Percentiles rank a stretch among this genome's conserved stretches.
Conservation (phyloP, 2,888 invertebrate species). For the Trichopoda pennipes region DNA sequence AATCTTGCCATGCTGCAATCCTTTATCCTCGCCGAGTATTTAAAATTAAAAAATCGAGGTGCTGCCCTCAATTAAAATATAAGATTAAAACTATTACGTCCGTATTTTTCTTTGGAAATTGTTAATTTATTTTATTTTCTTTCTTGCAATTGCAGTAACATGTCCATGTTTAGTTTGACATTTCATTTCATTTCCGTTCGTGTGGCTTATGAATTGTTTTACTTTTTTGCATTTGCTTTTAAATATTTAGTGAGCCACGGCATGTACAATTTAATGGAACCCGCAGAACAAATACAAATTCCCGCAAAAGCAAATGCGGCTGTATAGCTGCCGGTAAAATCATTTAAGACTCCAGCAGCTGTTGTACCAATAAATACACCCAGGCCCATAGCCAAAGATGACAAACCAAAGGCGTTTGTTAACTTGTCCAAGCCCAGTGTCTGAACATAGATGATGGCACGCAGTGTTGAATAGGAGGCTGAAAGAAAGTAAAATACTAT, state of each 20-base stretch:
- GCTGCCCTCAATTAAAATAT: not conserved
- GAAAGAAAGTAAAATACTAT: not conserved
- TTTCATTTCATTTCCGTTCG: not conserved
- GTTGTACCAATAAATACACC: conserved; percentile 86
- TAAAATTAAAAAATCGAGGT: too few relatives aligned
- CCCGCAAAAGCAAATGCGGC: conserved; percentile 76
- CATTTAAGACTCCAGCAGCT: conserved; percentile 77
- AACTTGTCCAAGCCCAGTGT: conserved; percentile 88
- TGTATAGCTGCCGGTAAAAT: conserved; percentile 68
- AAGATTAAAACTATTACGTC: not conserved
- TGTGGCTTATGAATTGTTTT: conserved; percentile 43
- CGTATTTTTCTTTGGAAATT: not conserved
- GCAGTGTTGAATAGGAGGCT: conserved; percentile 89
- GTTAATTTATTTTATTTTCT: conserved; percentile 7
- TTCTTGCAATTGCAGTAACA: not conserved
- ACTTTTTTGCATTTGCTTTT: conserved; percentile 39
- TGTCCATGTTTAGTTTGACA: not conserved
- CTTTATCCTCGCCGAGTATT: too few relatives aligned
- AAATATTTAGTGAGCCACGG: conserved; percentile 66
- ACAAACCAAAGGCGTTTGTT: conserved; percentile 90
- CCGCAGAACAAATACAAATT: conserved; percentile 73
- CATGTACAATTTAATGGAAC: conserved; percentile 72
- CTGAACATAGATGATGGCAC: conserved; percentile 89
- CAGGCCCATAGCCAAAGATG: conserved; percentile 88
- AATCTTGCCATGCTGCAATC: too few relatives aligned